Percentiles rank a stretch among this genome's conserved stretches.
Conservation (phyloP, 2,113 vertebrate species). For the Crotalus helleri region DNA sequence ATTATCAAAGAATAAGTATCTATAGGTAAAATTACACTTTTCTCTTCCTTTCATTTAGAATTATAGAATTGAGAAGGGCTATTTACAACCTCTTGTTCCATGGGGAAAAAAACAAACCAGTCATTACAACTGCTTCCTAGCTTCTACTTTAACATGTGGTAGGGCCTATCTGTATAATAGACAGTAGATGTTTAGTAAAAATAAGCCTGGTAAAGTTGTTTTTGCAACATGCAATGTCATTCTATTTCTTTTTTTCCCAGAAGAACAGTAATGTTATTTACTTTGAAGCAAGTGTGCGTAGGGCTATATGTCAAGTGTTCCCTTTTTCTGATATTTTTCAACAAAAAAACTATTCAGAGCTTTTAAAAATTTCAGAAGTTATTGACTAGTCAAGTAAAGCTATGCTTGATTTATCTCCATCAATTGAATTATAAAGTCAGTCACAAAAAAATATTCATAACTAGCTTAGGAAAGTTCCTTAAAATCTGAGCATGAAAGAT, state of each 20-base stretch:
- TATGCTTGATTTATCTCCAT: constrained; percentile 36
- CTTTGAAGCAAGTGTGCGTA: constrained; percentile 42
- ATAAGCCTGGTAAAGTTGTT: constrained; percentile 23
- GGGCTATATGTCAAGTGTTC: constrained; percentile 4
- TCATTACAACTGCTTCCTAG: background rate
- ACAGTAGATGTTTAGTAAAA: background rate
- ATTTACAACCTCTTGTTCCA: background rate
- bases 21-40: background rate
- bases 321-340: background rate
- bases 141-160: background rate
- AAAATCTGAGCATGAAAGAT: background rate
- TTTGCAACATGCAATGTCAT: constrained; percentile 55
- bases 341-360: constrained; percentile 25
- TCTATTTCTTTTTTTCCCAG: constrained; percentile 45
- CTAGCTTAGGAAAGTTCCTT: background rate
- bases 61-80: background rate
- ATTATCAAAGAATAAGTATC: background rate
- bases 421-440: constrained; percentile 26
- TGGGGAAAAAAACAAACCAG: background rate
- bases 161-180: background rate
- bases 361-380: constrained; percentile 42
- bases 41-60: background rate
- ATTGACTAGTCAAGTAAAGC: constrained; percentile 46
- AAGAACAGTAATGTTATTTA: constrained; percentile 52
- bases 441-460: constrained; percentile 29